These are phyloP conservation scores for Turritopsis rubra DNA, from an alignment of 30 jellyfish, hydroid and myxozoan genomes.

Conservation along the genomic window DNA sequence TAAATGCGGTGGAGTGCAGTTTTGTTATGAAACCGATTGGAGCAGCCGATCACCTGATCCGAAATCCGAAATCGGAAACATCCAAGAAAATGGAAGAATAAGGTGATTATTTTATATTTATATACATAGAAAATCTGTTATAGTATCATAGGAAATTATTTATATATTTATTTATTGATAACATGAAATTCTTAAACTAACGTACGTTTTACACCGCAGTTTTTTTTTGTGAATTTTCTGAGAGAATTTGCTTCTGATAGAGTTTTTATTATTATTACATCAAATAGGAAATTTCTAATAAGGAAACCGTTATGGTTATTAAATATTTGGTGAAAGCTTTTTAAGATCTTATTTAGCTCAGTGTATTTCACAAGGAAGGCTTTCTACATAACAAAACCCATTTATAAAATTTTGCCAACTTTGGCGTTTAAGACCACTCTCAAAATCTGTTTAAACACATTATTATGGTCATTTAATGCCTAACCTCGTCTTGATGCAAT, in stretches of 20 bases:
- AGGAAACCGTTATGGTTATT: background rate
- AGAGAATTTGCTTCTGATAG: no score
- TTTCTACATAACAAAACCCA: no score
- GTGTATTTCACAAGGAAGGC: no score
- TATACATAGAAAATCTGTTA: background rate
- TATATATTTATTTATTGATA: background rate
- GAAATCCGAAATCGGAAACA: slow-evolving; percentile 56
- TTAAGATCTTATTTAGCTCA: no score
- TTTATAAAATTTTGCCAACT: no score
- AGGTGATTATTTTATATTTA: slow-evolving; percentile 21
- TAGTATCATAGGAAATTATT: background rate
- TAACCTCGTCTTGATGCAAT: no score
- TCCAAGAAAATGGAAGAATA: slow-evolving; percentile 30
- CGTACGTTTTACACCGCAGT: no score
- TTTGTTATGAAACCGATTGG: slow-evolving; percentile 64
- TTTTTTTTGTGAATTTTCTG: no score
- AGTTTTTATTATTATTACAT: background rate
- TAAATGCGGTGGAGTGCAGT: slow-evolving; percentile 34
- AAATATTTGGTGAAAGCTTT: background rate
- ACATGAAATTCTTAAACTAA: no score
- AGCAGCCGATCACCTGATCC: slow-evolving; percentile 95
- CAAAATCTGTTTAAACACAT: no score
- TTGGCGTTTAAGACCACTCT: no score
- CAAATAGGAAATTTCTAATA: background rate
- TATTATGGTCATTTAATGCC: no score